Percentiles rank a stretch among this genome's conserved stretches.
phyloP scores from a whole-genome alignment of 2,888 invertebrate species.

The Caenorhabditis sp. region DNA sequence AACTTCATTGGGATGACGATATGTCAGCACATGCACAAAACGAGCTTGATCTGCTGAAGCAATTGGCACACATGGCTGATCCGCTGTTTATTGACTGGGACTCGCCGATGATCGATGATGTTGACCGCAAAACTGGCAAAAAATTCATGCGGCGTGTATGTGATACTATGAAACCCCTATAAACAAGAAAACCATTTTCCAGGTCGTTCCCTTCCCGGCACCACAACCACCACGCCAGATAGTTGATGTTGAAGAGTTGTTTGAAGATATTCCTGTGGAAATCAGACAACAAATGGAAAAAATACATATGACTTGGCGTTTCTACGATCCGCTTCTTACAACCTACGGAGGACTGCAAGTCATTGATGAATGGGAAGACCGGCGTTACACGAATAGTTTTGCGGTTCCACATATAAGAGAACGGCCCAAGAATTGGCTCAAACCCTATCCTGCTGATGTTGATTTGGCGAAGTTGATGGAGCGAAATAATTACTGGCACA shows the following conservation, averaged over 20 bases:
- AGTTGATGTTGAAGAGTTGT: not conserved
- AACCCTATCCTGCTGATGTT: no score
- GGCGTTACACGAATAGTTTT: not conserved
- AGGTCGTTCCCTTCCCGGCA: conserved; percentile 28
- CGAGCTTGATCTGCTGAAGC: not conserved
- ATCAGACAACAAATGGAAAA: not conserved
- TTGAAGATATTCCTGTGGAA: conserved; percentile 15
- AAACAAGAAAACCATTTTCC: no score
- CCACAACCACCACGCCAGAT: conserved; percentile 42
- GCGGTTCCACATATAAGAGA: not conserved
- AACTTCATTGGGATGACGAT: no score
- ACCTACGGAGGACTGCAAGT: conserved; percentile 14
- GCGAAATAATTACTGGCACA: no score
- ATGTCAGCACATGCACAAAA: no score
- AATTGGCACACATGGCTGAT: not conserved
- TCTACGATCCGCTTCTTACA: conserved; percentile 7
- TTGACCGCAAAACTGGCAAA: conserved; percentile 4
- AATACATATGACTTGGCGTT: not conserved
- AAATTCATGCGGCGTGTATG: conserved; percentile 10
- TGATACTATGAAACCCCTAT: no score
- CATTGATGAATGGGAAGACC: not conserved
- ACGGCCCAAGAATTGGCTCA: no score
- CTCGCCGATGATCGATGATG: conserved; percentile 45
- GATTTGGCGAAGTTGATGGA: no score
- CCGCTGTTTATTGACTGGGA: conserved; percentile 18